These are phyloP conservation scores for Engystomops pustulosus DNA, from an alignment of 2,113 vertebrate species.

Conservation along the genomic window DNA sequence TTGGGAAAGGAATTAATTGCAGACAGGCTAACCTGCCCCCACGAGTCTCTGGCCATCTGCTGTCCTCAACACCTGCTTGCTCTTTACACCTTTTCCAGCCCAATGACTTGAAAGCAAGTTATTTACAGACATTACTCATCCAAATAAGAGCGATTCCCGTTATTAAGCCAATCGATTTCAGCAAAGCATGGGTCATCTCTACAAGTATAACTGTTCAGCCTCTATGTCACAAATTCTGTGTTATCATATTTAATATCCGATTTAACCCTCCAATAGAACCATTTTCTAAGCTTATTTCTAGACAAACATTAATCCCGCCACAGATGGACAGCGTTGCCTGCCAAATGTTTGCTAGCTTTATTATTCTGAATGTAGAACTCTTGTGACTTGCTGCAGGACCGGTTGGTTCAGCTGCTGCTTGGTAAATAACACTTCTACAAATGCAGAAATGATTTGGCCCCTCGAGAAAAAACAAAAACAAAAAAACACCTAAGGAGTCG, in stretches of 20 bases:
- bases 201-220: not conserved
- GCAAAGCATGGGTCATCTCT: slow-evolving; percentile 14
- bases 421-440: slow-evolving; percentile 27
- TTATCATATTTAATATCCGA: slow-evolving; percentile 34
- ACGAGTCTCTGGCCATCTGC: slow-evolving; percentile 52
- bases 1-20: slow-evolving; percentile 50
- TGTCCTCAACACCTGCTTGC: slow-evolving; percentile 47
- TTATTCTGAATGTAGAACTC: slow-evolving; percentile 49
- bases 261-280: slow-evolving; percentile 31
- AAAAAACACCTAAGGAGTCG: not conserved
- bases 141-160: slow-evolving; percentile 26
- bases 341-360: slow-evolving; percentile 47
- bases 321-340: slow-evolving; percentile 52
- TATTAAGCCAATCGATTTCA: slow-evolving; percentile 44
- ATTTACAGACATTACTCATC: slow-evolving; percentile 33
- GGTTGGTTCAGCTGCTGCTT: slow-evolving; percentile 41
- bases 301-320: slow-evolving; percentile 39
- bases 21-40: slow-evolving; percentile 45
- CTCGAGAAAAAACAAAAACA: not conserved
- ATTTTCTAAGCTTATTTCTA: slow-evolving; percentile 45
- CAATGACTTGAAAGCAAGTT: slow-evolving; percentile 24
- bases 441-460: slow-evolving; percentile 18
- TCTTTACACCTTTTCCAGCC: slow-evolving; percentile 31
- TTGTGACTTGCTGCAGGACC: slow-evolving; percentile 50
- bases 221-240: not conserved